Percentiles rank a stretch among this genome's conserved stretches.
phyloP scores from a whole-genome alignment of 2,888 invertebrate species.

The Drosophila monieri region DNA sequence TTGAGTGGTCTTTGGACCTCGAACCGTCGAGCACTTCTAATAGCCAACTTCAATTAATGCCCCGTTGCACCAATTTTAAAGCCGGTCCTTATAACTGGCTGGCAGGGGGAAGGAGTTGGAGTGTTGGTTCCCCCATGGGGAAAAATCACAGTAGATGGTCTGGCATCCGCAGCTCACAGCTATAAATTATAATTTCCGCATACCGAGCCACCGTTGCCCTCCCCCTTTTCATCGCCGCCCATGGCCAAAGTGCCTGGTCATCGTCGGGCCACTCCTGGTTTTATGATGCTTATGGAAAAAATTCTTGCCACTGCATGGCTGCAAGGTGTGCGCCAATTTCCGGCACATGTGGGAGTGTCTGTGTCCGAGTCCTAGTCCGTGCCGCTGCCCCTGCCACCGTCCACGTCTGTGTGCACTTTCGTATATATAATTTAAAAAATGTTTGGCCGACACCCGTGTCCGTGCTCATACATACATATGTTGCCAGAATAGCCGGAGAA shows the following conservation, averaged over 20 bases:
- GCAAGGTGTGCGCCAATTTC: constrained; percentile 79
- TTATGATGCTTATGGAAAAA: constrained; percentile 57
- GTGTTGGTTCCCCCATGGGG: not conserved
- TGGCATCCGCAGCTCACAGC: constrained; percentile 68
- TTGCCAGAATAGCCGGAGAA: constrained; percentile 37
- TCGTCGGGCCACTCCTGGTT: constrained; percentile 58
- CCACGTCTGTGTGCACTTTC: constrained; percentile 25
- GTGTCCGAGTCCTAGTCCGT: constrained; percentile 3
- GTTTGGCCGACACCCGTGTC: constrained; percentile 31
- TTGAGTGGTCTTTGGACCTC: constrained; percentile 23
- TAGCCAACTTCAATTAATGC: constrained; percentile 36
- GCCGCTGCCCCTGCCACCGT: constrained; percentile 21
- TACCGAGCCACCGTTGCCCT: constrained; percentile 28
- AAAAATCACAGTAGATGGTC: constrained; percentile 40
- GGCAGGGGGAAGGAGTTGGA: not conserved
- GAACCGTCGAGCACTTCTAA: constrained; percentile 16
- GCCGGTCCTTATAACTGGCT: not conserved
- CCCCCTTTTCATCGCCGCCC: constrained; percentile 17
- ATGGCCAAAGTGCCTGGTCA: constrained; percentile 34
- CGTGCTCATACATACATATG: constrained; percentile 45
- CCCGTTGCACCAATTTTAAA: constrained; percentile 35
- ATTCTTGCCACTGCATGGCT: constrained; percentile 67
- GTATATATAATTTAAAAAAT: constrained; percentile 50
- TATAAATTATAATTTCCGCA: constrained; percentile 79
- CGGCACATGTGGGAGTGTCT: constrained; percentile 59